Percentiles rank a stretch among this genome's conserved stretches.
These are phyloP conservation scores for Isoperla grammatica DNA, from an alignment of 2,888 invertebrate genomes.

Conservation along the genomic window DNA sequence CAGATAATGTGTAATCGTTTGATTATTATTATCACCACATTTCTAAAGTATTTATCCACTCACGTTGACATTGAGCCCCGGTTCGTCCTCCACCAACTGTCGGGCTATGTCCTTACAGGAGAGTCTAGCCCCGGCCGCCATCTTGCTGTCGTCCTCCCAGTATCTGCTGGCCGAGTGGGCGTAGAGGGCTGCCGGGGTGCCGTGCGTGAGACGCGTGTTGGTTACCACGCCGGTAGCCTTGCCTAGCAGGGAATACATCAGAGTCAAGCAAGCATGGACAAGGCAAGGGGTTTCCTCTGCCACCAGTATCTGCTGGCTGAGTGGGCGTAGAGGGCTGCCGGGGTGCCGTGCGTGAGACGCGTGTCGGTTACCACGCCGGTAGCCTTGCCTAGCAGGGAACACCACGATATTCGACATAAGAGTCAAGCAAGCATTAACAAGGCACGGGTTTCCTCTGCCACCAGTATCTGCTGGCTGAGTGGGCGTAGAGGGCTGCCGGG, in stretches of 20 bases:
- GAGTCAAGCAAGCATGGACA: too few relatives aligned
- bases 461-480: conserved; percentile 70
- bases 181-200: conserved; percentile 71
- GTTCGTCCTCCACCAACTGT: conserved; percentile 70
- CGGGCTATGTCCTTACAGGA: conserved; percentile 73
- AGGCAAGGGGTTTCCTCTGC: too few relatives aligned
- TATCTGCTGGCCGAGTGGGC: conserved; percentile 69
- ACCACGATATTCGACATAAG: conserved; percentile 1
- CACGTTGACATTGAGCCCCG: conserved; percentile 68
- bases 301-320: conserved; percentile 71
- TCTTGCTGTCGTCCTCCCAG: conserved; percentile 74
- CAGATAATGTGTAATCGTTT: too few relatives aligned
- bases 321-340: conserved; percentile 70
- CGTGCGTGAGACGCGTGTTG: conserved; percentile 71
- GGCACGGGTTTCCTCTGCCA: too few relatives aligned
- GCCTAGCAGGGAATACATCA: conserved; percentile 48
- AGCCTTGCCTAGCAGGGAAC: conserved; percentile 55
- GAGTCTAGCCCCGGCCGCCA: conserved; percentile 61
- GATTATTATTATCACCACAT: too few relatives aligned
- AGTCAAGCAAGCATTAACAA: too few relatives aligned
- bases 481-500: conserved; percentile 70
- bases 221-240: conserved; percentile 76
- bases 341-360: conserved; percentile 71
- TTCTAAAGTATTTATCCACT: too few relatives aligned
- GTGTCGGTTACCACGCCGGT: conserved; percentile 77